A percentile compares a stretch with the other conserved stretches of the same genome.
phyloP scores from a whole-genome alignment of 1,140 invertebrate genomes.

The Idris sp. region DNA sequence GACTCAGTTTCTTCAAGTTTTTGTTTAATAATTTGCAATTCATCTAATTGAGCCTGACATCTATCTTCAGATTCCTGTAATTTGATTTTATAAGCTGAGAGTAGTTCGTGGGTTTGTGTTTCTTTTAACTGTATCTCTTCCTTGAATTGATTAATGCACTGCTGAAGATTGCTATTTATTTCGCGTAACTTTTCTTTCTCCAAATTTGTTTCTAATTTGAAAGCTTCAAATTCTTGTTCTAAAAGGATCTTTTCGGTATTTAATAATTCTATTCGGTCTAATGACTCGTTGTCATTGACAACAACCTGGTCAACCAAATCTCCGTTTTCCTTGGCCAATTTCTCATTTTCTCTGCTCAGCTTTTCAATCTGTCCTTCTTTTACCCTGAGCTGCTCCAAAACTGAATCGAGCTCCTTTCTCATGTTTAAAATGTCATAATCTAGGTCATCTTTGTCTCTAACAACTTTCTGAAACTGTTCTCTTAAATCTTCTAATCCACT shows the following conservation, averaged over 20 bases:
- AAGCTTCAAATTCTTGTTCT: slow-evolving; percentile 74
- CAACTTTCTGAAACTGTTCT: slow-evolving; percentile 54
- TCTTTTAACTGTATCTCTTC: background rate
- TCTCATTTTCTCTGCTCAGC: slow-evolving; percentile 63
- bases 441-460: slow-evolving; percentile 66
- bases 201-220: slow-evolving; percentile 13
- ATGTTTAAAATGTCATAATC: slow-evolving; percentile 70
- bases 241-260: slow-evolving; percentile 74
- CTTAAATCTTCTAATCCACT: slow-evolving; percentile 61
- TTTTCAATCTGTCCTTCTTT: slow-evolving; percentile 48
- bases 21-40: slow-evolving; percentile 18
- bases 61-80: too few relatives aligned
- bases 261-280: slow-evolving; percentile 74
- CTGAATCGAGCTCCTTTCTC: slow-evolving; percentile 67
- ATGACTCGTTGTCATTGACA: slow-evolving; percentile 65
- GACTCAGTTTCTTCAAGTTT: slow-evolving; percentile 8
- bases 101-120: too few relatives aligned
- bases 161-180: background rate
- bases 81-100: too few relatives aligned
- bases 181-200: slow-evolving; percentile 37
- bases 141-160: slow-evolving; percentile 27
- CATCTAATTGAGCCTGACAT: too few relatives aligned
- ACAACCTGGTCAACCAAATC: slow-evolving; percentile 67
- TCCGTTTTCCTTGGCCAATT: slow-evolving; percentile 65
- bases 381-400: slow-evolving; percentile 48